These are phyloP conservation scores for Chrysaora quinquecirrha DNA, from an alignment of 30 jellyfish, hydroid and myxozoan species.

Conservation along the genomic window DNA sequence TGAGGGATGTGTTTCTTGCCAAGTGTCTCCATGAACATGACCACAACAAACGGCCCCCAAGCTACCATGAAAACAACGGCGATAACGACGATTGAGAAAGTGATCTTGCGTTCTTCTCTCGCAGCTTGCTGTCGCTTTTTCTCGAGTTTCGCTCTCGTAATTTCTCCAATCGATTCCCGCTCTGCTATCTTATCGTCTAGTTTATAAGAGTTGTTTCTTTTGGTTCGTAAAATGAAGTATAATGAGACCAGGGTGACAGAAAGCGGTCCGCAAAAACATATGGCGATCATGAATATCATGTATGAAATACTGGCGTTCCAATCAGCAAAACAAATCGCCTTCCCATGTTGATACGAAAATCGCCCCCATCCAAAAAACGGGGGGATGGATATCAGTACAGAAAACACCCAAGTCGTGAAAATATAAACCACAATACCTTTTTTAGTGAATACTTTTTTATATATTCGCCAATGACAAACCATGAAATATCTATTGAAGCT, in stretches of 20 bases:
- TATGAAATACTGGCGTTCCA: slow-evolving; percentile 41
- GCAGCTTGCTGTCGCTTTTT: not conserved
- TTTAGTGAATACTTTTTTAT: slow-evolving; percentile 24
- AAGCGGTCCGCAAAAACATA: slow-evolving; percentile 53
- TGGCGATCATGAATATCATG: slow-evolving; percentile 47
- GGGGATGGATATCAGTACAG: slow-evolving; percentile 31
- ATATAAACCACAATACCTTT: not conserved
- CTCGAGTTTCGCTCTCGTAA: not conserved
- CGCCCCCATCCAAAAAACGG: slow-evolving; percentile 64
- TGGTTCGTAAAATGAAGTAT: slow-evolving; percentile 9
- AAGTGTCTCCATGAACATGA: slow-evolving; percentile 30
- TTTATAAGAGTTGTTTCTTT: not conserved
- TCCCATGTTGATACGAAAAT: slow-evolving; percentile 19
- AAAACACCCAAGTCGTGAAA: slow-evolving; percentile 27
- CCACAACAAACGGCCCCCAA: slow-evolving; percentile 72
- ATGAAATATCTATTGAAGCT: slow-evolving; percentile 37
- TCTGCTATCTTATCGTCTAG: not conserved
- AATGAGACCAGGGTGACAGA: slow-evolving; percentile 30
- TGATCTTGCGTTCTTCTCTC: not conserved
- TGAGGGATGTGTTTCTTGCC: slow-evolving; percentile 16
- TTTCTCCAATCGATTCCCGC: not conserved
- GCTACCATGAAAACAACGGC: slow-evolving; percentile 38
- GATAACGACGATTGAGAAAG: slow-evolving; percentile 16
- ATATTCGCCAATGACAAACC: slow-evolving; percentile 20
- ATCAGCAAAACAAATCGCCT: slow-evolving; percentile 44